A percentile compares a stretch with the other conserved stretches of the same genome.
These are phyloP conservation scores for Chlorops oryzae DNA, from an alignment of 1,140 invertebrate species.

Conservation along the genomic window DNA sequence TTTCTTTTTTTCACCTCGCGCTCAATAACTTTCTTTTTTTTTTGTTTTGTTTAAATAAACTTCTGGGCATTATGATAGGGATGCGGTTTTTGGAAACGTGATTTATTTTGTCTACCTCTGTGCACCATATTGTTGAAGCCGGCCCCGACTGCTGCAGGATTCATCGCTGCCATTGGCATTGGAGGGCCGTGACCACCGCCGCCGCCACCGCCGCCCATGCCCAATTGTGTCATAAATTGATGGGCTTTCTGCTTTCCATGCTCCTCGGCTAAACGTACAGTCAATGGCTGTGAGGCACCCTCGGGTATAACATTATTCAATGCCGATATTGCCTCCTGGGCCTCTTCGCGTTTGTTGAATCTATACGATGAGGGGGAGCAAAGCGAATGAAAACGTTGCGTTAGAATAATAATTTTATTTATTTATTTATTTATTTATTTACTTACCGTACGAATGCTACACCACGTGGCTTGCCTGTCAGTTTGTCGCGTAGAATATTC, in stretches of 20 bases:
- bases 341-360: slow-evolving; percentile 76
- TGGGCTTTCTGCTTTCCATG: slow-evolving; percentile 82
- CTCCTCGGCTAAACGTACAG: slow-evolving; percentile 81
- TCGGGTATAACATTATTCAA: slow-evolving; percentile 81
- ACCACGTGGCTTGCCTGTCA: slow-evolving; percentile 75
- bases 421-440: not conserved
- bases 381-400: not conserved
- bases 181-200: slow-evolving; percentile 20
- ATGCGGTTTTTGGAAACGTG: slow-evolving; percentile 45
- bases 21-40: slow-evolving; percentile 15
- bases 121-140: slow-evolving; percentile 47
- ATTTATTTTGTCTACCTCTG: slow-evolving; percentile 47
- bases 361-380: slow-evolving; percentile 42
- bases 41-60: slow-evolving; percentile 42
- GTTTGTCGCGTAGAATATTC: slow-evolving; percentile 81
- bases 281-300: slow-evolving; percentile 73
- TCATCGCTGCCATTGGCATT: slow-evolving; percentile 28
- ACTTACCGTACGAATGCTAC: slow-evolving; percentile 87
- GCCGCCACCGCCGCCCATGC: slow-evolving; percentile 19
- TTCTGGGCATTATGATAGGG: slow-evolving; percentile 46
- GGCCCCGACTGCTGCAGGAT: slow-evolving; percentile 20
- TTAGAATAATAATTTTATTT: not conserved
- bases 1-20: slow-evolving; percentile 4
- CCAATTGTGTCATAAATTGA: slow-evolving; percentile 43
- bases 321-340: slow-evolving; percentile 76